phyloP scores from a whole-genome alignment of 2,797 vertebrate genomes.

The Pipistrellus kuhlii region DNA sequence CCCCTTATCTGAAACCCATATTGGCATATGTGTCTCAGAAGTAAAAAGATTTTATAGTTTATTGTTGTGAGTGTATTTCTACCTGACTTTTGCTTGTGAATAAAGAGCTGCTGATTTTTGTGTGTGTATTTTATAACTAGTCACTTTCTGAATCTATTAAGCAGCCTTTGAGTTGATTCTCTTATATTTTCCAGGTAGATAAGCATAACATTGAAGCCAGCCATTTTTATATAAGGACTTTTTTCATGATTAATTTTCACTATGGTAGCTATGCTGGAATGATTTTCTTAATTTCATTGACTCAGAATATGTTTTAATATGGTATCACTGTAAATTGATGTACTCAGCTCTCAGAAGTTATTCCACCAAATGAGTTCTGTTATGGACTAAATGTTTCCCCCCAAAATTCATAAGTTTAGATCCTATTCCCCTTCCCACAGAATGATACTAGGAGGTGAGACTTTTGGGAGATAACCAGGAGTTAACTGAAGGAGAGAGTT shows the following conservation, averaged over 20 bases:
- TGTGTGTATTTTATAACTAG: neutral
- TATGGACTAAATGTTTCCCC: neutral
- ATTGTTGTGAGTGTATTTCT: neutral
- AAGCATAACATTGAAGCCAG: neutral
- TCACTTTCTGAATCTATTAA: conserved; percentile 41
- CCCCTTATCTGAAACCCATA: neutral
- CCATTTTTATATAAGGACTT: neutral
- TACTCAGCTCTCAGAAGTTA: neutral
- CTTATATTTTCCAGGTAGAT: conserved; percentile 26
- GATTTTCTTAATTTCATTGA: conserved; percentile 54
- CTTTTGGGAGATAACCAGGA: neutral
- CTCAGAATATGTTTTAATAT: conserved; percentile 44
- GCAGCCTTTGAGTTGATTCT: conserved; percentile 42
- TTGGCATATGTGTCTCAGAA: conserved; percentile 6
- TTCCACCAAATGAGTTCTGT: neutral
- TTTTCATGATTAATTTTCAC: conserved; percentile 44
- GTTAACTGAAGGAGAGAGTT: neutral
- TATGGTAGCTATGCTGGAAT: conserved; percentile 9
- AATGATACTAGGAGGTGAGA: neutral
- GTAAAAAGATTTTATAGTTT: neutral
- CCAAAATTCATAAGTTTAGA: neutral
- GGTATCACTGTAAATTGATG: conserved; percentile 23
- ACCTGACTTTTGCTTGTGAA: neutral
- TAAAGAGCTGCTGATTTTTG: neutral
- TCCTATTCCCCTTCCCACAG: neutral